Evolutionary conservation across 2,888 invertebrate species (phyloP), one percentile per base, ranked within the genome.

Genomic region (Nudaria mundana): DNA sequence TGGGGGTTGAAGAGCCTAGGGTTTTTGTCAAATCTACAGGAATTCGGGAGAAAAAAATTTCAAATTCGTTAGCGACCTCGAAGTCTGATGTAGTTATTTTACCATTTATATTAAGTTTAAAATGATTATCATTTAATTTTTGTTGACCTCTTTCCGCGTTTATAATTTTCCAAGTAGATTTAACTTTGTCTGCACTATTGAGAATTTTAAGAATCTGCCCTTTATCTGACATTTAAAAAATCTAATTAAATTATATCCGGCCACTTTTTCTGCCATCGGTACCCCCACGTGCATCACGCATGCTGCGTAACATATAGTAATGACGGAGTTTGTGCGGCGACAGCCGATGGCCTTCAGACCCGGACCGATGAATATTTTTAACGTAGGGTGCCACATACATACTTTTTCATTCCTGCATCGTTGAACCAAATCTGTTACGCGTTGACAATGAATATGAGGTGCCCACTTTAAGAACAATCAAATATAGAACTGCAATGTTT

Each of bases 231-330:
- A 3, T 23, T n/a, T 26, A 7, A 12, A 13, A 5, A 11, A 25
- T 12, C n/a, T n/a, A n/a, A n/a, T n/a, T n/a, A n/a, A n/a, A n/a
- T n/a, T n/a, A n/a, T n/a, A n/a, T n/a, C n/a, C n/a, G 2, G 1
- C 7, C 10, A 18, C 24, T 40, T 51, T 35, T 45, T 44, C 29
- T 75, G 70, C 62, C 54, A 50, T 55, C 78, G 10, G 51, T 83
- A 73, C 74, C 33, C 36, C 53, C 81, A 80, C 80, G 77, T 75
- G 76, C 73, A 74, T 49, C 72, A 71, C 75, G 78, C 84, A 78
- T 78, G 81, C 70, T 63, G 70, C 67, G 72, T 69, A 69, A 65
- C 70, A 59, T 55, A 62, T 57, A 66, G 70, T 69, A 74, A 69
- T 63, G 74, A 63, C 66, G 63, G 71, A 53, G 66, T 71, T 61